phyloP scores from a whole-genome alignment of 2,113 vertebrate genomes.

The Ptilorrhoa leucosticta region DNA sequence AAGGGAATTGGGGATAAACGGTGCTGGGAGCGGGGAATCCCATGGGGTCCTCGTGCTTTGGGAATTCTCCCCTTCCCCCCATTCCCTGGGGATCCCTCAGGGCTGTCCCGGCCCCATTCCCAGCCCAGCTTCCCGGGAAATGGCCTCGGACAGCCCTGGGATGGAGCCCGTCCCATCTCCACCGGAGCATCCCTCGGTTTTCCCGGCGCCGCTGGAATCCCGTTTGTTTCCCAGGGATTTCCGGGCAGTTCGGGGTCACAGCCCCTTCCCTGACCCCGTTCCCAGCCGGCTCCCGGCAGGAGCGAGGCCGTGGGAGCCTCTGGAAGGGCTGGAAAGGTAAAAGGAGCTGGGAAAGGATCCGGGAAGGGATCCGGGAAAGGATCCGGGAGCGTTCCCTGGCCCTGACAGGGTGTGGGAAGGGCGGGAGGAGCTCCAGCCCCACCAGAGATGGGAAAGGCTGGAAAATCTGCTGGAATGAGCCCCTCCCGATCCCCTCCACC shows the following conservation, averaged over 20 bases:
- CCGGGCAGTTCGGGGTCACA: background rate
- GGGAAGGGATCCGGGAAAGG: background rate
- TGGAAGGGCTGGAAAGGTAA: background rate
- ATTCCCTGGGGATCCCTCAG: background rate
- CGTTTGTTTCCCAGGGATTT: background rate
- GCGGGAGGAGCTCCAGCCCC: background rate
- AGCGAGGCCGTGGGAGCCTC: background rate
- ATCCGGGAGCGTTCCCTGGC: background rate
- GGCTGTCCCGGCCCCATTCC: background rate
- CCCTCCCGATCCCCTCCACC: too few species aligned
- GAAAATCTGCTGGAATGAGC: too few species aligned
- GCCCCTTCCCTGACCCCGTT: background rate
- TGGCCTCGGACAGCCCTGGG: background rate
- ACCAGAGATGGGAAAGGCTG: too few species aligned
- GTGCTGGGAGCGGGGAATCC: background rate
- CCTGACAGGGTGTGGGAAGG: background rate
- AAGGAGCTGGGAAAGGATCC: background rate
- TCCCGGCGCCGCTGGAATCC: background rate
- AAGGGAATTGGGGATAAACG: rapidly evolving
- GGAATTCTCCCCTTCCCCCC: background rate
- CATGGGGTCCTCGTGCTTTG: rapidly evolving
- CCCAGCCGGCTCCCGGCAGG: background rate
- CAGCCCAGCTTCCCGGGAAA: background rate
- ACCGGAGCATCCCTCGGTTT: background rate
- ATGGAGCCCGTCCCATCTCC: too few species aligned